Conservation (phyloP, 2,113 vertebrate species). For the Oplegnathus fasciatus region DNA sequence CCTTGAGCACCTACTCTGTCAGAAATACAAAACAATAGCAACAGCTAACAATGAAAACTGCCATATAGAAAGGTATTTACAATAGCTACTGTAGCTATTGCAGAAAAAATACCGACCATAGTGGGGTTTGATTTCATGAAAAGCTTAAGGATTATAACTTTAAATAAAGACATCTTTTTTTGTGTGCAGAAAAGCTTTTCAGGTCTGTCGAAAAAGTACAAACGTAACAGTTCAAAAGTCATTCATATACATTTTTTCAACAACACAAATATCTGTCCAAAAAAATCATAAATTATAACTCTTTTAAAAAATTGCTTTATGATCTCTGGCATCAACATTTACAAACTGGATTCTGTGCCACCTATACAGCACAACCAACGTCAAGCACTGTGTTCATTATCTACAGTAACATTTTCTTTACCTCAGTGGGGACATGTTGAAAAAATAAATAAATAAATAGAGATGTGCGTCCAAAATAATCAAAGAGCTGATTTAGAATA, state of each 20-base stretch:
- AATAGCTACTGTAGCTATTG: not conserved
- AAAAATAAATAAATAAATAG: constrained; percentile 87
- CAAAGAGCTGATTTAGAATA: constrained; percentile 39
- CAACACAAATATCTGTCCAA: constrained; percentile 48
- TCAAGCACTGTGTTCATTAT: constrained; percentile 39
- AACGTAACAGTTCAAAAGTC: constrained; percentile 15
- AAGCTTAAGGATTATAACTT: constrained; percentile 24
- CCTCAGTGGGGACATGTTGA: constrained; percentile 53
- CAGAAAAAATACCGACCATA: not conserved
- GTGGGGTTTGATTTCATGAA: not conserved
- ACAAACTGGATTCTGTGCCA: too few species aligned
- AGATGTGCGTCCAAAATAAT: constrained; percentile 40
- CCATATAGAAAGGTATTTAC: not conserved
- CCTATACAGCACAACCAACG: constrained; percentile 33
- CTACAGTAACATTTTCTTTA: constrained; percentile 48
- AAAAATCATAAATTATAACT: constrained; percentile 66
- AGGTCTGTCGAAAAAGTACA: constrained; percentile 19
- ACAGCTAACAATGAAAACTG: not conserved
- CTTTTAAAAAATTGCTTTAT: constrained; percentile 15
- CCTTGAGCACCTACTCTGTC: not conserved
- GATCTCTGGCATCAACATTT: constrained; percentile 41
- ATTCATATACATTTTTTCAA: constrained; percentile 4
- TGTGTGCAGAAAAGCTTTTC: constrained; percentile 16
- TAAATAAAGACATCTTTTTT: constrained; percentile 4
- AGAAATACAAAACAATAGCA: not conserved